Evolutionary conservation across 1,140 invertebrate genomes (phyloP).

Genomic region (Drosophila burlai): DNA sequence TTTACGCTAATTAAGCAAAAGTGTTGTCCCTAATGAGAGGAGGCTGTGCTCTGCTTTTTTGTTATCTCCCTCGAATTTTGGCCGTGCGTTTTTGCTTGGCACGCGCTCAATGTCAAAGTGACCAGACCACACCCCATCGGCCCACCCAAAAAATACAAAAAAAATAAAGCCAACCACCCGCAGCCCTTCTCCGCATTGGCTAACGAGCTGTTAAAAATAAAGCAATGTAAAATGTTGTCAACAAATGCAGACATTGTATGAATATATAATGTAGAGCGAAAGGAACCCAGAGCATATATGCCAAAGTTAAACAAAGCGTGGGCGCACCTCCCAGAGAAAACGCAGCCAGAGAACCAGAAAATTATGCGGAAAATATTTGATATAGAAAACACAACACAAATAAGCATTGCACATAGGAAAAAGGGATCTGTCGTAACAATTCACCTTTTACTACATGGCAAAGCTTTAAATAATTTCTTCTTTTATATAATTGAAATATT

Average conservation of each 20-base stretch:
- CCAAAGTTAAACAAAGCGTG: constrained; percentile 47
- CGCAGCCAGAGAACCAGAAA: constrained; percentile 22
- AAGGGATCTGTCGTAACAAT: constrained; percentile 7
- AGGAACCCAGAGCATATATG: constrained; percentile 40
- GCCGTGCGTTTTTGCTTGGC: constrained; percentile 58
- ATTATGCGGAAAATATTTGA: constrained; percentile 39
- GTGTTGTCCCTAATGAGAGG: constrained; percentile 50
- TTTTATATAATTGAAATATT: background rate
- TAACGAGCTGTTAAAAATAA: constrained; percentile 71
- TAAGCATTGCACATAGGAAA: constrained; percentile 12
- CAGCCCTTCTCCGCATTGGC: constrained; percentile 30
- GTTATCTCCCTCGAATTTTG: background rate
- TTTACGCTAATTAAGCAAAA: constrained; percentile 46
- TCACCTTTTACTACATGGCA: background rate
- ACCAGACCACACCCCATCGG: constrained; percentile 10
- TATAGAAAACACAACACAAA: constrained; percentile 5
- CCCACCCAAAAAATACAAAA: constrained; percentile 1
- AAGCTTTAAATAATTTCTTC: background rate
- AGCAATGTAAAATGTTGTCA: constrained; percentile 62
- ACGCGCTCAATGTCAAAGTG: constrained; percentile 62
- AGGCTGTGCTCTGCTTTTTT: constrained; percentile 12
- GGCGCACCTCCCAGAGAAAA: constrained; percentile 27
- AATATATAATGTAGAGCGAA: constrained; percentile 42
- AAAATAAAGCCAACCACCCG: constrained; percentile 4
- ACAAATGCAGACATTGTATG: constrained; percentile 57